These are phyloP conservation scores for Ornithorhynchus anatinus DNA, from an alignment of 2,113 vertebrate species.

Conservation along the genomic window DNA sequence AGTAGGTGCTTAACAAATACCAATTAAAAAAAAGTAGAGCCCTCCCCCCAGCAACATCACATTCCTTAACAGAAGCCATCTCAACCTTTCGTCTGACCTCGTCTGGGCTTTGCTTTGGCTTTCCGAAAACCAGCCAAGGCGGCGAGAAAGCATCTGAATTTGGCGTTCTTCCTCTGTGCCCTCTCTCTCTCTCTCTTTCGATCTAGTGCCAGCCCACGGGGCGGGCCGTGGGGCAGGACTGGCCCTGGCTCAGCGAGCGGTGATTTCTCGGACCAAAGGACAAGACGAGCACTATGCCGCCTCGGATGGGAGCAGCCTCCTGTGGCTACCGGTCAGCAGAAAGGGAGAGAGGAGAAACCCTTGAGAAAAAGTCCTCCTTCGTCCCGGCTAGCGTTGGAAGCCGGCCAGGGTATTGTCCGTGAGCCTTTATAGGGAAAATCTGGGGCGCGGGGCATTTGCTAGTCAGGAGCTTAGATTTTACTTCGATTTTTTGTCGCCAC, in stretches of 20 bases:
- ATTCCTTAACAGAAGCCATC: background rate
- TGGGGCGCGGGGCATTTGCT: no score
- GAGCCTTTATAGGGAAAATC: no score
- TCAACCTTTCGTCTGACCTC: background rate
- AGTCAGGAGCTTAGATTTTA: no score
- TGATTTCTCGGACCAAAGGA: slow-evolving; percentile 45
- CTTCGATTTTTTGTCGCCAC: no score
- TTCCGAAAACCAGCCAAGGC: no score
- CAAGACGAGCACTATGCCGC: background rate
- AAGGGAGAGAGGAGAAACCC: background rate
- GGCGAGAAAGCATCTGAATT: no score
- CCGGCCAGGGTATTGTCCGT: no score
- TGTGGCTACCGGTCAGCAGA: background rate
- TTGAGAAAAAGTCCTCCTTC: background rate
- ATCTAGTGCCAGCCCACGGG: slow-evolving; percentile 35
- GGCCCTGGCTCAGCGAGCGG: slow-evolving; percentile 33
- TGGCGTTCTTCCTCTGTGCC: slow-evolving; percentile 5
- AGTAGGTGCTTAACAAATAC: no score
- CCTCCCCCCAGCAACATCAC: background rate
- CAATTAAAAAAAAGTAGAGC: no score
- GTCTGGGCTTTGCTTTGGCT: no score
- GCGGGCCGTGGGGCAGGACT: slow-evolving; percentile 43
- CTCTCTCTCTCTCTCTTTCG: background rate
- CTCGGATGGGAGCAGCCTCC: no score
- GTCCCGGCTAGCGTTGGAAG: background rate